Base-by-base conservation (phyloP, 2,113 vertebrate genomes). In the Enhydra lutris region DNA sequence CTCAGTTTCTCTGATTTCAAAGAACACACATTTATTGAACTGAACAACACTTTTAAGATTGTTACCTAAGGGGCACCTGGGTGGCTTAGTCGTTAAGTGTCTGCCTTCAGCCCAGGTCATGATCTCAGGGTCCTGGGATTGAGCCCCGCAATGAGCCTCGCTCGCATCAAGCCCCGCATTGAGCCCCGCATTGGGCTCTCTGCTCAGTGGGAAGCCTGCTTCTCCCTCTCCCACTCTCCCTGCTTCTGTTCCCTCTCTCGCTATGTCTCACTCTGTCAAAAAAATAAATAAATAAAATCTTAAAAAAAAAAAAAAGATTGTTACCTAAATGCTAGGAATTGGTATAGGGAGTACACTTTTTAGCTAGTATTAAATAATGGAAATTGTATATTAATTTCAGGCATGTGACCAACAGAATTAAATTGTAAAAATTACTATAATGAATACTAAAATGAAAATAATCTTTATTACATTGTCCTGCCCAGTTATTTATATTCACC, bases 401-500 rank as follows among this genome's bases (percentile, higher is more conserved):
- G 36, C 45, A 82, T 39, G 17, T 83, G n/a, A 97, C 34, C 29
- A 71, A 52, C 95, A 88, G 18, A 73, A 59, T 71, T 97, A 21
- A 59, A 82, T 26, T 36, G 13, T 95, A 97, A 98, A 97, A 97
- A 91, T 96, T 97, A 57, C 52, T 59, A 12, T 83, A 93, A 97
- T 82, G 52, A 95, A 97, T 85, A 84, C 21, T 65, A 92, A 91
- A 89, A 86, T 50, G 20, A 96, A 97, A 97, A 63, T 42, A 86
- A 47, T 63, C n/a, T 71, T 29, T 42, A 26, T 94, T 95, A 52
- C 13, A 95, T 42, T 92, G 6, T 85, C 5, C 36, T 83, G 21
- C 8, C 61, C 55, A 61, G 4, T 86, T 94, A 95, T 93, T 80
- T 91, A 92, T 76, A 92, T 93, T 91, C 52, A 97, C 50, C 69